These are phyloP conservation scores for Melanophora roralis DNA, from an alignment of 2,888 invertebrate genomes.

Conservation along the genomic window DNA sequence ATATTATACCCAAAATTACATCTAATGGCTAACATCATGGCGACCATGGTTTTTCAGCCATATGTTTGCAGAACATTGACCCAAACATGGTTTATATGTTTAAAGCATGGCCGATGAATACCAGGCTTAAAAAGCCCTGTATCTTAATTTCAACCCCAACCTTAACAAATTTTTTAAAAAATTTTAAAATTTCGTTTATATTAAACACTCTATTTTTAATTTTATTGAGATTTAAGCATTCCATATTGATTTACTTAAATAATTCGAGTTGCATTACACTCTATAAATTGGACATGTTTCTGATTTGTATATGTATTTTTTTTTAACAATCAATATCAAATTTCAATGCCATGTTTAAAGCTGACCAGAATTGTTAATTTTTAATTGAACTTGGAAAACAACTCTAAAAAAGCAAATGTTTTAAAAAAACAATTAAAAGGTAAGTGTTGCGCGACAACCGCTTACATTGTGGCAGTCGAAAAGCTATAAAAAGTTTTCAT, in stretches of 20 bases:
- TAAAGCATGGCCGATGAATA: no score
- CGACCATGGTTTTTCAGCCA: no score
- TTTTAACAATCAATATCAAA: not conserved
- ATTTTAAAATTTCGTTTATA: no score
- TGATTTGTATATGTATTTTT: not conserved
- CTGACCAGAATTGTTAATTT: slow-evolving; percentile 53
- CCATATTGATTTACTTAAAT: not conserved
- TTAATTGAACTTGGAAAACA: not conserved
- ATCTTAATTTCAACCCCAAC: no score
- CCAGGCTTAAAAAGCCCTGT: no score
- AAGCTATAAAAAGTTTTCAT: slow-evolving; percentile 32
- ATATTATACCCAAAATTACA: no score
- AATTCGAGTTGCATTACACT: not conserved
- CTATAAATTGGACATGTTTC: slow-evolving; percentile 12
- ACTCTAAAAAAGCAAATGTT: not conserved
- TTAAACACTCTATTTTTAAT: no score
- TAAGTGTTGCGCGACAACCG: not conserved
- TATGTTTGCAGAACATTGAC: no score
- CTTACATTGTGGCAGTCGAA: slow-evolving; percentile 39
- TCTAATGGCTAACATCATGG: no score
- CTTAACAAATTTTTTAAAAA: no score
- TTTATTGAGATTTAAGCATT: no score
- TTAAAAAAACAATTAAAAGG: not conserved
- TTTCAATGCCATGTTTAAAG: slow-evolving; percentile 41
- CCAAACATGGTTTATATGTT: no score